Evolutionary conservation across 2,113 vertebrate species (phyloP).

Genomic region (Nannospalax galili): DNA sequence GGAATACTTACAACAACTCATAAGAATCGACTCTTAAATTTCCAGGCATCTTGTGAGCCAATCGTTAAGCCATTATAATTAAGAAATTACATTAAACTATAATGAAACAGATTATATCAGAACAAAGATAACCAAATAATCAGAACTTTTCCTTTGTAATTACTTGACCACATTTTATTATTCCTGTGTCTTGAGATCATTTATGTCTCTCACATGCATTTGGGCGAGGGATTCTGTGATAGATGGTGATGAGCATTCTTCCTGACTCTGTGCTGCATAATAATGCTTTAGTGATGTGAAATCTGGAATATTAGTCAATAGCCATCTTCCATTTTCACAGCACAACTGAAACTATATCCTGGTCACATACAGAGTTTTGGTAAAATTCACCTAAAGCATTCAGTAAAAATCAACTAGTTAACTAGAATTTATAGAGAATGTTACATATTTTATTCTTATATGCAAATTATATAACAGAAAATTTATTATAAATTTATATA

Average conservation of each 20-base stretch:
- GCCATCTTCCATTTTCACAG: neutral
- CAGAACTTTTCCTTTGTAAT: neutral
- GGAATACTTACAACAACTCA: neutral
- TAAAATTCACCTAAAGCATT: slow-evolving; percentile 25
- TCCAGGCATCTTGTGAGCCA: neutral
- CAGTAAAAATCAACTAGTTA: neutral
- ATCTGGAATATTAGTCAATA: neutral
- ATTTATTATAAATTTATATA: neutral
- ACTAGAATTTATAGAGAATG: neutral
- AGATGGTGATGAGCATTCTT: neutral
- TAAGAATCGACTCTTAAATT: neutral
- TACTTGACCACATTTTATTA: neutral
- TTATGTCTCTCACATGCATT: neutral
- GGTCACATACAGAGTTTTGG: neutral
- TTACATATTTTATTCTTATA: neutral
- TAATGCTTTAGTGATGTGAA: neutral
- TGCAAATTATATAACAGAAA: neutral
- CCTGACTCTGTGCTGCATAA: neutral
- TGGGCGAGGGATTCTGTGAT: neutral
- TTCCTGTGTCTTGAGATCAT: neutral
- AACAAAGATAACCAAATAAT: neutral
- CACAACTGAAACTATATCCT: neutral
- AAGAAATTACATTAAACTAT: slow-evolving; percentile 9
- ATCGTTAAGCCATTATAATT: neutral
- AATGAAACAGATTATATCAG: slow-evolving; percentile 14